A percentile compares a stretch with the other conserved stretches of the same genome.
phyloP scores from a whole-genome alignment of 2,888 invertebrate genomes.

The Caradrina kadenii region DNA sequence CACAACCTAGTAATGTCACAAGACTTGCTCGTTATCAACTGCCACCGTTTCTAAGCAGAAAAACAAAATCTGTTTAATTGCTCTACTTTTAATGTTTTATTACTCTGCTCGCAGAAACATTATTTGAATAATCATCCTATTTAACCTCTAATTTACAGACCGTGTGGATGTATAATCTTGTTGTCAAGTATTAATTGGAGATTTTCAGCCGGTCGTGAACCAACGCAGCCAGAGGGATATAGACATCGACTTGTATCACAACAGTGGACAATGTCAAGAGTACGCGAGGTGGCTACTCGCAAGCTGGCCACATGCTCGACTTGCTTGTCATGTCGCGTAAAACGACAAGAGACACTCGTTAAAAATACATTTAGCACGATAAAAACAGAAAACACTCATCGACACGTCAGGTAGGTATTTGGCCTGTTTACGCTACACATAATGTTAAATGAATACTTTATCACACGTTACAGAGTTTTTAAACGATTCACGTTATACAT shows the following conservation, averaged over 20 bases:
- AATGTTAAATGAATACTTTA: conserved; percentile 65
- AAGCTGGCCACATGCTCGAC: conserved; percentile 61
- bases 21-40: conserved; percentile 36
- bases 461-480: conserved; percentile 58
- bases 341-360: conserved; percentile 70
- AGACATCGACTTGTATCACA: conserved; percentile 14
- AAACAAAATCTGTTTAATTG: conserved; percentile 44
- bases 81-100: conserved; percentile 29
- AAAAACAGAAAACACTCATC: conserved; percentile 75
- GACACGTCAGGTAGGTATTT: conserved; percentile 71
- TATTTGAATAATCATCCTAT: conserved; percentile 19
- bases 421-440: conserved; percentile 70
- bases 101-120: conserved; percentile 9
- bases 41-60: conserved; percentile 19
- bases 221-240: conserved; percentile 5
- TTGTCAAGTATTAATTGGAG: background rate
- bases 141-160: conserved; percentile 3
- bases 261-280: conserved; percentile 83
- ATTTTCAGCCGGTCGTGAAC: background rate
- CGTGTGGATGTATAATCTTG: background rate
- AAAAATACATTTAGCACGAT: conserved; percentile 76
- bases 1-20: conserved; percentile 47
- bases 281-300: conserved; percentile 72
- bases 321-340: conserved; percentile 72
- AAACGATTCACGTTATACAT: conserved; percentile 34